A percentile compares a stretch with the other conserved stretches of the same genome.
phyloP scores from a whole-genome alignment of 2,888 invertebrate genomes.

The Acholoe squamosa region DNA sequence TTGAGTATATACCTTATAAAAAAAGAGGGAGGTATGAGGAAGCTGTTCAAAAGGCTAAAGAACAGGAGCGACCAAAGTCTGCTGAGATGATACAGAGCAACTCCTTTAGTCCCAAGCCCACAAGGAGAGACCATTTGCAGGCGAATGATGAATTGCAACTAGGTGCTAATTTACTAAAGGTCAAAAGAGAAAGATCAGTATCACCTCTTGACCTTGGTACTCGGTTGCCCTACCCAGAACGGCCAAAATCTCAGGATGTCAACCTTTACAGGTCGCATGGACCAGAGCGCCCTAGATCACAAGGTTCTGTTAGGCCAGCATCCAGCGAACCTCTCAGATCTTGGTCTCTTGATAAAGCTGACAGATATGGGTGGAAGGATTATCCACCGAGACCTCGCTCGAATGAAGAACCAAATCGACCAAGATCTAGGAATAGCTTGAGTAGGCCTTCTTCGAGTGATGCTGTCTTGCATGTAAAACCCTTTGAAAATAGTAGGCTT shows the following conservation, averaged over 20 bases:
- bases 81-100: background rate
- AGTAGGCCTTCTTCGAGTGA: conserved; percentile 43
- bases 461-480: background rate
- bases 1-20: conserved; percentile 52
- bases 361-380: background rate
- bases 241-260: conserved; percentile 42
- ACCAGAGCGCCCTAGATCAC: conserved; percentile 25
- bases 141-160: background rate
- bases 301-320: background rate
- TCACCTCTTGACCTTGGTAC: conserved; percentile 22
- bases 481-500: background rate
- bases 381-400: conserved; percentile 29
- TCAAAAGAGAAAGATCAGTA: background rate
- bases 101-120: background rate
- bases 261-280: background rate
- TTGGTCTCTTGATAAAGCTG: conserved; percentile 13
- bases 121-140: background rate
- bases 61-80: conserved; percentile 1
- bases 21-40: conserved; percentile 44
- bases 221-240: conserved; percentile 26
- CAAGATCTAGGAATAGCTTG: background rate
- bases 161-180: background rate
- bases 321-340: conserved; percentile 37
- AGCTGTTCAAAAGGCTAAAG: conserved; percentile 4
- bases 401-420: conserved; percentile 14